Percentiles rank a stretch among this genome's conserved stretches.
Evolutionary conservation across 2,888 invertebrate species (phyloP).

Genomic region (Leptinotarsa peninsularis): DNA sequence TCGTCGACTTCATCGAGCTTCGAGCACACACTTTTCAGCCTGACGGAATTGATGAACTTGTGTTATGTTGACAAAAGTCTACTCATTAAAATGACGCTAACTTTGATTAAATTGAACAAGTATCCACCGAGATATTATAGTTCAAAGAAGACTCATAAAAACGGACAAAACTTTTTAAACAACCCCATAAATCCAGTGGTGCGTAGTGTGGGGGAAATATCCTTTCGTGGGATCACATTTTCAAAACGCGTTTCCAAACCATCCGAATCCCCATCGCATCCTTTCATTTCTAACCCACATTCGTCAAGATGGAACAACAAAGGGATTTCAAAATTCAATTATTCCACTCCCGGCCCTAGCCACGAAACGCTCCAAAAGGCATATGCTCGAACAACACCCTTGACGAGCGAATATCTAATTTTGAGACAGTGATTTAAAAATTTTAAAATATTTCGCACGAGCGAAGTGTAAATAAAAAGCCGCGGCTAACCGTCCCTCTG

Average conservation of each 20-base stretch:
- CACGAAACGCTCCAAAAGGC: slow-evolving; percentile 32
- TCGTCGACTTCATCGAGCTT: too few species aligned
- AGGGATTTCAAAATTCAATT: slow-evolving; percentile 45
- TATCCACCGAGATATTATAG: too few species aligned
- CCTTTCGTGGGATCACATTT: neutral
- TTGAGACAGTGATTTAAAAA: slow-evolving; percentile 46
- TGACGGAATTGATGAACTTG: too few species aligned
- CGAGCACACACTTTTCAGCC: too few species aligned
- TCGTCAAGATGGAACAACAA: slow-evolving; percentile 43
- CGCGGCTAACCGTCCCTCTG: slow-evolving; percentile 45
- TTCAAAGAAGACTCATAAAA: too few species aligned
- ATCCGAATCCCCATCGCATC: slow-evolving; percentile 9
- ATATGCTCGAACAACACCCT: slow-evolving; percentile 44
- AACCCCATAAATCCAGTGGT: too few species aligned
- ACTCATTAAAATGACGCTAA: too few species aligned
- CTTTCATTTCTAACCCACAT: slow-evolving; percentile 22
- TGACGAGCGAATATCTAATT: slow-evolving; percentile 44
- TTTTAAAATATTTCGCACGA: slow-evolving; percentile 52
- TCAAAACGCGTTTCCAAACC: neutral
- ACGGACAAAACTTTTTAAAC: too few species aligned
- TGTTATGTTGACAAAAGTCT: too few species aligned
- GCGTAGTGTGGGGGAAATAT: too few species aligned
- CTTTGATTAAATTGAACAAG: too few species aligned
- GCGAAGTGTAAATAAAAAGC: slow-evolving; percentile 30
- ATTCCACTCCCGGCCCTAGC: slow-evolving; percentile 21